These are phyloP conservation scores for Hemibates koningsi DNA, from an alignment of 2,113 vertebrate species.

Conservation along the genomic window DNA sequence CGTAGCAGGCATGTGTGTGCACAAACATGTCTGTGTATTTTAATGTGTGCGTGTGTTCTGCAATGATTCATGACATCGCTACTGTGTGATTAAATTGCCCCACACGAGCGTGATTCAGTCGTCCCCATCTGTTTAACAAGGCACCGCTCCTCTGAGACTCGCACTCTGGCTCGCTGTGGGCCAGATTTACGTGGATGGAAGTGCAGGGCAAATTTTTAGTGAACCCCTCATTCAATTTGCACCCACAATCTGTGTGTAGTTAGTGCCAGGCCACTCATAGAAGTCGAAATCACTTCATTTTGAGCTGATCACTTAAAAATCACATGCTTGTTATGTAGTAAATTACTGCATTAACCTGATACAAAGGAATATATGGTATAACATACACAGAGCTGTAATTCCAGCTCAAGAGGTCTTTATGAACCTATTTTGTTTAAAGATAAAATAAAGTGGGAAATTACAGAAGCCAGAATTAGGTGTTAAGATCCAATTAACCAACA, in stretches of 20 bases:
- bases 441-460: not conserved
- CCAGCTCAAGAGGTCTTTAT: not conserved
- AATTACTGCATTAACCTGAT: not conserved
- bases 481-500: not conserved
- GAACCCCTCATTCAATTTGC: not conserved
- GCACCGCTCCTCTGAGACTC: not conserved
- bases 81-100: conserved; percentile 31
- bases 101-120: not conserved
- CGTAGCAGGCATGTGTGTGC: not conserved
- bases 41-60: not conserved
- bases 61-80: conserved; percentile 15
- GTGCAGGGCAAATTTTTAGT: not conserved
- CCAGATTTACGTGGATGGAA: not conserved
- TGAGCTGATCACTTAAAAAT: not conserved
- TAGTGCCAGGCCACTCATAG: not conserved
- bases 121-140: conserved; percentile 34
- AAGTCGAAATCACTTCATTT: not conserved
- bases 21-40: not conserved
- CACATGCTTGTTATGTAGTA: not conserved
- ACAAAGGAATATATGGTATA: not conserved
- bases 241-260: not conserved
- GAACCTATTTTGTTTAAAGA: not conserved
- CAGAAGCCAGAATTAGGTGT: not conserved
- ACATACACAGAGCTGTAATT: not conserved
- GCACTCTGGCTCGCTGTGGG: not conserved